Percentiles rank a stretch among this genome's conserved stretches.
Conservation (phyloP, 1,140 invertebrate species). For the Camponotus floridanus region DNA sequence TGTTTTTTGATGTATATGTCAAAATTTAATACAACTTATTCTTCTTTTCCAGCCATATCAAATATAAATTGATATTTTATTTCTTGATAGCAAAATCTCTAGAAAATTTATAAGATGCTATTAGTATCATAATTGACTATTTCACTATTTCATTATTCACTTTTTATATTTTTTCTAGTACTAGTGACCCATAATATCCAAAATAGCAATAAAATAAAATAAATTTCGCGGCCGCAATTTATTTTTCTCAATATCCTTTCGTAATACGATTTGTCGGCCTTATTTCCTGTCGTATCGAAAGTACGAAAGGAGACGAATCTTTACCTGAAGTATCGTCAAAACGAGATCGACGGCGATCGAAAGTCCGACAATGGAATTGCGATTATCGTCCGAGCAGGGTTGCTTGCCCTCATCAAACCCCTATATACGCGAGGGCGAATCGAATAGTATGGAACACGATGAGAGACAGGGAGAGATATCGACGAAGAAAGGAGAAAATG, state of each 20-base stretch:
- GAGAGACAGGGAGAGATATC: conserved; percentile 65
- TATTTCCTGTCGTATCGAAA: conserved; percentile 2
- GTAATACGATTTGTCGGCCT: background rate
- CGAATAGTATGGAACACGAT: conserved; percentile 71
- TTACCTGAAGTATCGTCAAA: conserved; percentile 33
- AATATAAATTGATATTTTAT: background rate
- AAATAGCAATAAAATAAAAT: background rate
- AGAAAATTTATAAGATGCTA: background rate
- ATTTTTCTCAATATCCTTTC: conserved; percentile 24
- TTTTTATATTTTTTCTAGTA: background rate
- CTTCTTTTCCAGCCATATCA: background rate
- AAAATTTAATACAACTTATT: background rate
- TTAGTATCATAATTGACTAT: background rate
- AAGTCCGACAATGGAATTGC: conserved; percentile 63
- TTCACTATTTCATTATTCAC: background rate
- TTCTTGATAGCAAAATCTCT: background rate
- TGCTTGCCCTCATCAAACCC: conserved; percentile 66
- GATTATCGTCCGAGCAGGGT: conserved; percentile 58
- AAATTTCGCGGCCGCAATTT: background rate
- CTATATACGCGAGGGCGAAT: conserved; percentile 64
- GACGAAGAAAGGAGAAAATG: conserved; percentile 56
- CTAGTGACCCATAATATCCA: background rate
- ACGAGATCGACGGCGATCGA: conserved; percentile 20
- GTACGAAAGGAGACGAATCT: conserved; percentile 36
- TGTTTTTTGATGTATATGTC: background rate